Evolutionary conservation across 1,140 invertebrate species (phyloP).

Genomic region (Wasmannia auropunctata): DNA sequence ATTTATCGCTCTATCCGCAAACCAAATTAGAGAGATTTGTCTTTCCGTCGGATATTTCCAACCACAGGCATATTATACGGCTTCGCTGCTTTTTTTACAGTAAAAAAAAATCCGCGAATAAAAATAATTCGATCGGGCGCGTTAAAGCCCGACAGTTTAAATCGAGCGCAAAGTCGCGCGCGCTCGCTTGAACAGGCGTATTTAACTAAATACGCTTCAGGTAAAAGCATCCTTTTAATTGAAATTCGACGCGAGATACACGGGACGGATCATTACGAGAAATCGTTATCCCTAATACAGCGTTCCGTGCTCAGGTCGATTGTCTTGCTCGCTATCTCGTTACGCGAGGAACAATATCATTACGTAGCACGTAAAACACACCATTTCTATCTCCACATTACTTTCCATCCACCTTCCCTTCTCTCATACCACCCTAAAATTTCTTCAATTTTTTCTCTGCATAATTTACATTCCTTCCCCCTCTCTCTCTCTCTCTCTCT

Average conservation of each 20-base stretch:
- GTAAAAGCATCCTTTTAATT: slow-evolving; percentile 13
- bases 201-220: slow-evolving; percentile 42
- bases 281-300: slow-evolving; percentile 17
- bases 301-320: slow-evolving; percentile 26
- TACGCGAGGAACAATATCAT: not conserved
- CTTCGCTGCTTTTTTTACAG: not conserved
- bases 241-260: slow-evolving; percentile 38
- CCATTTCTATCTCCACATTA: not conserved
- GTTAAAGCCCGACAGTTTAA: slow-evolving; percentile 2
- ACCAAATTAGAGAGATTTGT: slow-evolving; percentile 20
- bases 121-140: not conserved
- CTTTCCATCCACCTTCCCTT: not conserved
- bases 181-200: not conserved
- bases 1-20: not conserved
- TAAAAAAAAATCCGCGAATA: not conserved
- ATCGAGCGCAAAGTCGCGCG: not conserved
- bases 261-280: slow-evolving; percentile 6
- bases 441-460: not conserved
- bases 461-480: not conserved
- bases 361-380: slow-evolving; percentile 1
- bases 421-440: not conserved
- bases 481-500: not conserved
- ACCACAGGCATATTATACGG: not conserved
- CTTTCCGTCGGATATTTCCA: not conserved
- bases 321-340: slow-evolving; percentile 1